A percentile compares a stretch with the other conserved stretches of the same genome.
These are phyloP conservation scores for Eupelmus urozonus DNA, from an alignment of 2,888 invertebrate species.

Conservation along the genomic window DNA sequence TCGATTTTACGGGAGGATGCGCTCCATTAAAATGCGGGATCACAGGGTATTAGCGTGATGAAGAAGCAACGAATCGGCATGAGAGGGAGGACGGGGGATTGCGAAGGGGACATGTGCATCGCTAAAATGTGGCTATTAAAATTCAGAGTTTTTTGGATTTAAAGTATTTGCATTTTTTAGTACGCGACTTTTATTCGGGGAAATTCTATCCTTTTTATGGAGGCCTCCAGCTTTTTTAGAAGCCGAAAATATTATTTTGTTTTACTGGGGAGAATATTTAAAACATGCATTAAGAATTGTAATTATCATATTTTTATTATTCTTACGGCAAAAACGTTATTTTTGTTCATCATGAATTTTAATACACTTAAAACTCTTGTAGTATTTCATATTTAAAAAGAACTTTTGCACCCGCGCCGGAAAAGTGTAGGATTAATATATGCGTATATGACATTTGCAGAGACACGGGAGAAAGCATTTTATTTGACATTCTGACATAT, in stretches of 20 bases:
- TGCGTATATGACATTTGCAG: no score
- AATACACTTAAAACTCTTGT: no score
- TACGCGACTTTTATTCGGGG: no score
- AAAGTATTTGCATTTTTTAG: no score
- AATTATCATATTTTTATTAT: background rate
- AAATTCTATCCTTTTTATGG: no score
- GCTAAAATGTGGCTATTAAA: background rate
- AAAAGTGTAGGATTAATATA: background rate
- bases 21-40: background rate
- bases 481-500: conserved; percentile 24
- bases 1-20: background rate
- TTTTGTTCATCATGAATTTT: background rate
- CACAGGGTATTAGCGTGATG: background rate
- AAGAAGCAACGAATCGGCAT: background rate
- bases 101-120: background rate
- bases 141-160: background rate
- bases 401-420: background rate
- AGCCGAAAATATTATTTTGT: no score
- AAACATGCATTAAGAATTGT: no score
- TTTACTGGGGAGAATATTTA: no score
- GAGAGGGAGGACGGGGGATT: no score
- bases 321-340: background rate
- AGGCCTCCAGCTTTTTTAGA: no score
- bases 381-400: no score
- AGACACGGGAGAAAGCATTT: background rate